Conservation (phyloP, 2,113 vertebrate species). For the Percina caprodes region DNA sequence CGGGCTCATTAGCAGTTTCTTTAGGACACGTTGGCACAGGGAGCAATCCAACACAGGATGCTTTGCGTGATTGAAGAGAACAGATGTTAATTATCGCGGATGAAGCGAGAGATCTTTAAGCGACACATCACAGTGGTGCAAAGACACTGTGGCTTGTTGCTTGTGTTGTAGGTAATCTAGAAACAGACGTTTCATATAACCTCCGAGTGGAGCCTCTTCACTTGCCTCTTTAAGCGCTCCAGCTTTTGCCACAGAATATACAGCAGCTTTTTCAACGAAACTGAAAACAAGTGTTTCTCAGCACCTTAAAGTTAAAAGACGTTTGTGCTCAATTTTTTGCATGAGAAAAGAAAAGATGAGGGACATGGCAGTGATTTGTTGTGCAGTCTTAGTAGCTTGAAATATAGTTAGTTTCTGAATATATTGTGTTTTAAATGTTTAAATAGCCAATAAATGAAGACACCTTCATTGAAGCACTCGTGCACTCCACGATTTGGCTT, state of each 20-base stretch:
- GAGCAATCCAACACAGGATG: slow-evolving; percentile 24
- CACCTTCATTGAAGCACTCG: background rate
- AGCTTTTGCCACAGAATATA: background rate
- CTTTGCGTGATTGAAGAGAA: background rate
- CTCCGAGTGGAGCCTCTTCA: background rate
- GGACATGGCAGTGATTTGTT: background rate
- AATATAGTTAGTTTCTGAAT: background rate
- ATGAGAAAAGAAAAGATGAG: background rate
- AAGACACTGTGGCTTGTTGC: background rate
- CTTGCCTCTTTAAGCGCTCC: background rate
- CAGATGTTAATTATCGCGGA: background rate
- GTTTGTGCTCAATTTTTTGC: background rate
- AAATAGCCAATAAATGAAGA: background rate
- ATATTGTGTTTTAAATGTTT: background rate
- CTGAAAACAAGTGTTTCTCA: background rate
- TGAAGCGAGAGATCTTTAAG: background rate
- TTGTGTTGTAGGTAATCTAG: background rate
- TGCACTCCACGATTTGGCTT: fast-evolving
- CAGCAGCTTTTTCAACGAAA: background rate
- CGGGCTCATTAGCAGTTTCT: slow-evolving; percentile 34
- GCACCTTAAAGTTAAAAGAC: background rate
- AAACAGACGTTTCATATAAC: background rate
- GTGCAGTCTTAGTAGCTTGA: background rate
- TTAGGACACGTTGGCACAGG: background rate
- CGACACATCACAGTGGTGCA: background rate